Percentiles rank a stretch among this genome's conserved stretches.
Conservation (phyloP, 2,113 vertebrate species). For the Anguilla rostrata region DNA sequence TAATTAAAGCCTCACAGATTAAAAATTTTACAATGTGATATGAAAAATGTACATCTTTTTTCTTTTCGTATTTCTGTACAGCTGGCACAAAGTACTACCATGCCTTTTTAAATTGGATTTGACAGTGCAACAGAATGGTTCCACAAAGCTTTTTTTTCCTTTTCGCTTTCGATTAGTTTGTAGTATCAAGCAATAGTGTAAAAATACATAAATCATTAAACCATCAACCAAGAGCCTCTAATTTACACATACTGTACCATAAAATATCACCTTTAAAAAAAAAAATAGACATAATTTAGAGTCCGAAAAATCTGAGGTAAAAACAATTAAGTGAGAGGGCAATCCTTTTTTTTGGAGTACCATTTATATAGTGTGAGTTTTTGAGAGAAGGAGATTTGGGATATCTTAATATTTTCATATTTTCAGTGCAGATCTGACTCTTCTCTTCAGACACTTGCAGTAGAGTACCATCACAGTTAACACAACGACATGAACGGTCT, state of each 20-base stretch:
- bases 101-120: constrained; percentile 64
- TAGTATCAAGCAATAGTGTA: constrained; percentile 66
- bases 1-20: constrained; percentile 98
- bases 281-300: constrained; percentile 72
- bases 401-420: constrained; percentile 43
- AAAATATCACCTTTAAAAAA: constrained; percentile 70
- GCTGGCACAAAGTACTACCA: constrained; percentile 71
- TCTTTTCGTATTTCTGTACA: constrained; percentile 87
- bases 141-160: constrained; percentile 50
- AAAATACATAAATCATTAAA: constrained; percentile 71
- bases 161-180: constrained; percentile 47
- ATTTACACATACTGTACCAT: constrained; percentile 61
- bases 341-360: constrained; percentile 52
- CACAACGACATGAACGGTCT: constrained; percentile 59
- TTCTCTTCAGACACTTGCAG: constrained; percentile 67
- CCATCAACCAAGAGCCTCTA: constrained; percentile 53
- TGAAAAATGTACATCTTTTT: constrained; percentile 93
- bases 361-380: constrained; percentile 52
- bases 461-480: constrained; percentile 69
- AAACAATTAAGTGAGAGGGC: constrained; percentile 53
- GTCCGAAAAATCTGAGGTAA: constrained; percentile 69
- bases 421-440: constrained; percentile 41
- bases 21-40: constrained; percentile 99
- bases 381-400: constrained; percentile 52
- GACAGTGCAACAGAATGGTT: constrained; percentile 68